phyloP scores from a whole-genome alignment of 2,797 vertebrate species.

The Phaenicophaeus curvirostris region DNA sequence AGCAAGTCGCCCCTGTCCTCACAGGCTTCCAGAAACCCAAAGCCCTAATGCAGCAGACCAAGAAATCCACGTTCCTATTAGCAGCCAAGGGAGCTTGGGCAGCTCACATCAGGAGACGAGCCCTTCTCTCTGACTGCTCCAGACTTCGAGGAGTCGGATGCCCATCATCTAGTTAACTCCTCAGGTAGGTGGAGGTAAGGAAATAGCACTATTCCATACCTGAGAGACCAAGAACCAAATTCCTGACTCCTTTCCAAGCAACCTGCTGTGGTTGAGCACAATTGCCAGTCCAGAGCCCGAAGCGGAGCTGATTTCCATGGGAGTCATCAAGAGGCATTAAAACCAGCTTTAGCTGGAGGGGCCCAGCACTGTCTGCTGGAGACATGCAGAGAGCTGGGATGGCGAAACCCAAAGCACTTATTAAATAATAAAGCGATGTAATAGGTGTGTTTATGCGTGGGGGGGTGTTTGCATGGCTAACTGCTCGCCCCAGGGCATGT shows the following conservation, averaged over 20 bases:
- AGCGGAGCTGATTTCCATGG: neutral
- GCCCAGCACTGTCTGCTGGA: neutral
- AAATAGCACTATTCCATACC: neutral
- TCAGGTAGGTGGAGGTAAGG: neutral
- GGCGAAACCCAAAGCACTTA: neutral
- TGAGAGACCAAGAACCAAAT: neutral
- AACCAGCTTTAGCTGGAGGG: neutral
- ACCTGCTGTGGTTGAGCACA: neutral
- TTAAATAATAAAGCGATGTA: neutral
- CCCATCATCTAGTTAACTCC: neutral
- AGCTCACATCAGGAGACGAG: neutral
- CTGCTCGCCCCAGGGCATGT: neutral
- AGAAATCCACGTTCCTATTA: neutral
- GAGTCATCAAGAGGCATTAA: neutral
- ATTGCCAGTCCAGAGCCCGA: accelerated
- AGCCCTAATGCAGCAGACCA: accelerated
- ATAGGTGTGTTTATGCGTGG: accelerated
- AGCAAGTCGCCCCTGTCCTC: neutral
- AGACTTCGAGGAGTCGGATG: neutral
- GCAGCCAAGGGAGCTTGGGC: neutral
- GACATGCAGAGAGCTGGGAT: neutral
- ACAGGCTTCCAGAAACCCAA: neutral
- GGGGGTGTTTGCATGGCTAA: neutral
- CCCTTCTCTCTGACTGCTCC: neutral
- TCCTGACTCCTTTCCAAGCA: neutral